These are phyloP conservation scores for Beris morrisii DNA, from an alignment of 2,888 invertebrate species.

Conservation along the genomic window DNA sequence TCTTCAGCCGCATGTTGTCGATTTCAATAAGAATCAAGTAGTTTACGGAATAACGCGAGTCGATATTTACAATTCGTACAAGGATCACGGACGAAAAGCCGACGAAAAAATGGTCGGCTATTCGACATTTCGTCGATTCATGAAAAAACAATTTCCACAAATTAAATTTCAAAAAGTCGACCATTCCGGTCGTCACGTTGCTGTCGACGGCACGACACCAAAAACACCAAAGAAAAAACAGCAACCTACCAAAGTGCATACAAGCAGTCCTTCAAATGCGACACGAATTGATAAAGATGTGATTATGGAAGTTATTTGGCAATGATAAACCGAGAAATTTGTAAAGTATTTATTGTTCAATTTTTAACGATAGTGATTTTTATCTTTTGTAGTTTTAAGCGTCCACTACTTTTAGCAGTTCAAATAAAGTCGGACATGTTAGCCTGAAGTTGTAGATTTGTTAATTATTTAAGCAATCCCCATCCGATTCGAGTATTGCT, in stretches of 20 bases:
- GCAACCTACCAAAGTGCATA: neutral
- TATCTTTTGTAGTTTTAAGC: no score
- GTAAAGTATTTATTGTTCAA: no score
- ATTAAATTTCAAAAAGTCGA: constrained; percentile 63
- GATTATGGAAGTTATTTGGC: no score
- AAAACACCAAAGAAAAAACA: constrained; percentile 24
- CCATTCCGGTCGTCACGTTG: constrained; percentile 1
- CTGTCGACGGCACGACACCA: constrained; percentile 8
- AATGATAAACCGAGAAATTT: no score
- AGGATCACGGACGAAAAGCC: constrained; percentile 69
- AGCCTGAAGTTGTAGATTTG: no score
- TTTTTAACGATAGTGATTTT: no score
- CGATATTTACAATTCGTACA: constrained; percentile 74
- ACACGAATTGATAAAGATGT: neutral
- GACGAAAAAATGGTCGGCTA: constrained; percentile 77
- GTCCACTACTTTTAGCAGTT: no score
- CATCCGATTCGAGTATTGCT: no score
- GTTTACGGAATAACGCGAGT: constrained; percentile 64
- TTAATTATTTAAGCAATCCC: no score
- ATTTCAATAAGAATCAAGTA: constrained; percentile 59
- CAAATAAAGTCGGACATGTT: no score
- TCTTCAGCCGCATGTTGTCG: constrained; percentile 57
- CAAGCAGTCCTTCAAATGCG: neutral
- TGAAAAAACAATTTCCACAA: constrained; percentile 80
- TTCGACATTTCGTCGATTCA: constrained; percentile 76